phyloP scores from a whole-genome alignment of 2,888 invertebrate genomes.

The Drosophila heteroneura region DNA sequence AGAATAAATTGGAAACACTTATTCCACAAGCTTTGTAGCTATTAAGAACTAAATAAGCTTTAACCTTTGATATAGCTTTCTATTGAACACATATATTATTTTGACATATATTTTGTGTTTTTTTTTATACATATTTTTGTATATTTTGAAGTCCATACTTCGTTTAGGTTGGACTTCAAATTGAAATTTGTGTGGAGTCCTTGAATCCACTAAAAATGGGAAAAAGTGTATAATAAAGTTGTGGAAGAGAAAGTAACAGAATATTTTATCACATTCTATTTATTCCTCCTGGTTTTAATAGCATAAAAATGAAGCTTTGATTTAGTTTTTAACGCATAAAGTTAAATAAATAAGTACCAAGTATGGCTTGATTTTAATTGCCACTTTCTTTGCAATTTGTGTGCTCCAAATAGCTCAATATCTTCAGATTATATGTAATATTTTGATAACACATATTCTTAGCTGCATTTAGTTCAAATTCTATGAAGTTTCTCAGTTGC shows the following conservation, averaged over 20 bases:
- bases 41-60: background rate
- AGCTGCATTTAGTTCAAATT: background rate
- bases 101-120: background rate
- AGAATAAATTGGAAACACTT: background rate
- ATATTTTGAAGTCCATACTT: background rate
- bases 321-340: background rate
- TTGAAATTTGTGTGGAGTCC: background rate
- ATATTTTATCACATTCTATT: background rate
- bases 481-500: background rate
- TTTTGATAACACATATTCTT: background rate
- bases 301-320: background rate
- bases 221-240: background rate
- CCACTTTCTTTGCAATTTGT: background rate
- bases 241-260: background rate
- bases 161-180: background rate
- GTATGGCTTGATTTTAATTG: background rate
- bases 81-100: background rate
- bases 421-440: background rate
- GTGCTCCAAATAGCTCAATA: background rate
- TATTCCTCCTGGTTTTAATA: accelerated
- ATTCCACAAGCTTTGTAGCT: background rate
- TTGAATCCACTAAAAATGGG: background rate
- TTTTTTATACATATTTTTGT: background rate
- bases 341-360: background rate
- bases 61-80: background rate